Percentiles rank a stretch among this genome's conserved stretches.
Evolutionary conservation across 2,113 vertebrate genomes (phyloP).

Genomic region (Tetrax tetrax): DNA sequence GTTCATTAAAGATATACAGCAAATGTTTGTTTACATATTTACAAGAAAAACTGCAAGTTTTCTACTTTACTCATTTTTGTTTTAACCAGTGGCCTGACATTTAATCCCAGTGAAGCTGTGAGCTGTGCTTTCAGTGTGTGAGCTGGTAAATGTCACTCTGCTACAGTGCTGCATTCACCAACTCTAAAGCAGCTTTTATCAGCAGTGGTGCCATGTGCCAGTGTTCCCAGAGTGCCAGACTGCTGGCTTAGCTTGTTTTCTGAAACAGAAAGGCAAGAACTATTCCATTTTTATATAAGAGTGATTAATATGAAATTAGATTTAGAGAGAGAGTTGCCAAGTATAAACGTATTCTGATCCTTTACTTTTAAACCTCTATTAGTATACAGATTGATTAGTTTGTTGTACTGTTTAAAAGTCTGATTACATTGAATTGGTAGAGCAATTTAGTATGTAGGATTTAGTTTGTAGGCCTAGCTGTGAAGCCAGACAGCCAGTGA

Average conservation of each 20-base stretch:
- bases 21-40: background rate
- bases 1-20: background rate
- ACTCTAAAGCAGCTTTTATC: slow-evolving; percentile 68
- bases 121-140: slow-evolving; percentile 60
- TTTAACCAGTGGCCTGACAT: slow-evolving; percentile 58
- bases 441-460: background rate
- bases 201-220: slow-evolving; percentile 55
- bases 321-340: background rate
- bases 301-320: background rate
- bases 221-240: background rate
- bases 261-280: slow-evolving; percentile 4
- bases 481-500: background rate
- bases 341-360: background rate
- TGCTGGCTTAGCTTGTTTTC: slow-evolving; percentile 32
- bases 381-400: background rate
- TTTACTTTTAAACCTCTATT: background rate
- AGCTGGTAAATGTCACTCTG: slow-evolving; percentile 73
- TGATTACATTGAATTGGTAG: background rate
- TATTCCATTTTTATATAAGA: background rate
- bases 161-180: slow-evolving; percentile 69
- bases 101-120: slow-evolving; percentile 52
- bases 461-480: background rate
- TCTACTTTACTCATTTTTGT: slow-evolving; percentile 11
- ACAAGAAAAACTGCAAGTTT: slow-evolving; percentile 4
- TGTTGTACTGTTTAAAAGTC: background rate